These are phyloP conservation scores for Eurosta solidaginis DNA, from an alignment of 1,140 invertebrate genomes.

Conservation along the genomic window DNA sequence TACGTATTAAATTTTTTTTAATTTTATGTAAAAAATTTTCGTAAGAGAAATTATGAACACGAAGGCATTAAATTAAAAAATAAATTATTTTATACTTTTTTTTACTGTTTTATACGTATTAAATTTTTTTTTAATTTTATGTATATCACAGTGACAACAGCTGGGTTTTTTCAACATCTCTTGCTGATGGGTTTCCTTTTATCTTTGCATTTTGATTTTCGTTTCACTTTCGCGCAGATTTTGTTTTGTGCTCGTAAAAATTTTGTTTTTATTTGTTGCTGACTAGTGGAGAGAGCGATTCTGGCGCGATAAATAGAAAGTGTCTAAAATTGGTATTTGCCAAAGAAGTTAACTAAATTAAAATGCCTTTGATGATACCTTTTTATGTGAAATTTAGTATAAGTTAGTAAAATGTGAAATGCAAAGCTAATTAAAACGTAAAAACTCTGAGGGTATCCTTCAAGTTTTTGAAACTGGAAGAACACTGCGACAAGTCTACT, in stretches of 20 bases:
- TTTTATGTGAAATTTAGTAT: neutral
- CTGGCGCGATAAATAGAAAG: neutral
- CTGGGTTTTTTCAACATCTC: neutral
- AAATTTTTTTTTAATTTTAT: neutral
- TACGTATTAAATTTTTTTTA: neutral
- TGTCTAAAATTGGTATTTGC: neutral
- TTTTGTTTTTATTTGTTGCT: neutral
- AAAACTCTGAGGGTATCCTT: too few relatives aligned
- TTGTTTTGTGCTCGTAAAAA: neutral
- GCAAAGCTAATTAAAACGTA: neutral
- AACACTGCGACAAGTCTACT: too few relatives aligned
- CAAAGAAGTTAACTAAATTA: constrained; percentile 8
- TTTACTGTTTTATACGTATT: too few relatives aligned
- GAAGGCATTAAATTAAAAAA: neutral
- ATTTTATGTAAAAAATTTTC: neutral
- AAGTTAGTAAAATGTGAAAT: neutral
- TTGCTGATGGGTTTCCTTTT: neutral
- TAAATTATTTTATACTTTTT: too few relatives aligned
- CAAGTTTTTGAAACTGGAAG: too few relatives aligned
- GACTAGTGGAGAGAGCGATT: too few relatives aligned
- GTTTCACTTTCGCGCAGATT: neutral
- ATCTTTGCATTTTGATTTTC: neutral
- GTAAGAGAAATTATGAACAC: neutral
- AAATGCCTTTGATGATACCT: neutral
- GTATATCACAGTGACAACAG: neutral